Base-by-base conservation (phyloP, 2,113 vertebrate genomes). In the Dicerorhinus sumatrensis region DNA sequence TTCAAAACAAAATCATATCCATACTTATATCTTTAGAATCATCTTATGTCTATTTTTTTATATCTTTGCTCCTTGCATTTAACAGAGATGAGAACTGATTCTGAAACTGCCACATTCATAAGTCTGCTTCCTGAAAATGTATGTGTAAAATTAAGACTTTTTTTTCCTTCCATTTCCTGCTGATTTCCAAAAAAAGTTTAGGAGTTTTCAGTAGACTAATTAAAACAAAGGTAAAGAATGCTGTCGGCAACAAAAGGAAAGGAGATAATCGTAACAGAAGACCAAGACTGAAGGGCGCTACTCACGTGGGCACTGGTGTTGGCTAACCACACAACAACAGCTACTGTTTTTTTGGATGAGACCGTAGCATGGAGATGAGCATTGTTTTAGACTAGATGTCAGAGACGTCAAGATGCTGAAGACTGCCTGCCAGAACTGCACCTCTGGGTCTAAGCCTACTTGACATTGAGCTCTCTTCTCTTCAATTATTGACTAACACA, bases 91-190 rank as follows among this genome's bases (percentile, higher is more conserved):
- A 91, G 29, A 95, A 60, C 33, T 51, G 5, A 62, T 72, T 17
- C 54, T 83, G 56, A 84, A 91, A 21, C 6, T 75, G 54, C 33
- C 48, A 25, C 95, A 73, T 93, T 84, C 56, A 51, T 27, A 29
- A 36, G 1, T 92, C 54, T 36, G 27, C 23, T 75, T 96, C 48
- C 48, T 81, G 56, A 95, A 58, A 54, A 46, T 4, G 6, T 39
- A 8, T 21, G 17, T 27, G 17, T 65, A 42, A 76, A 76, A 62
- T 82, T 58, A 60, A 70, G 20, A 11, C 23, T 25, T 54, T 63
- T 75, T 31, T 60, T 70, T 58, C 29, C 14, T 46, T 88, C 27
- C 2, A 21, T 88, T 65, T 86, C 58, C 48, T 76, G 21, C 46
- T 42, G n/a, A 6, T 58, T 89, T 94, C 67, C 76, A n/a, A 21